Conservation (phyloP, 2,888 invertebrate genomes). For the Philaethria dido region DNA sequence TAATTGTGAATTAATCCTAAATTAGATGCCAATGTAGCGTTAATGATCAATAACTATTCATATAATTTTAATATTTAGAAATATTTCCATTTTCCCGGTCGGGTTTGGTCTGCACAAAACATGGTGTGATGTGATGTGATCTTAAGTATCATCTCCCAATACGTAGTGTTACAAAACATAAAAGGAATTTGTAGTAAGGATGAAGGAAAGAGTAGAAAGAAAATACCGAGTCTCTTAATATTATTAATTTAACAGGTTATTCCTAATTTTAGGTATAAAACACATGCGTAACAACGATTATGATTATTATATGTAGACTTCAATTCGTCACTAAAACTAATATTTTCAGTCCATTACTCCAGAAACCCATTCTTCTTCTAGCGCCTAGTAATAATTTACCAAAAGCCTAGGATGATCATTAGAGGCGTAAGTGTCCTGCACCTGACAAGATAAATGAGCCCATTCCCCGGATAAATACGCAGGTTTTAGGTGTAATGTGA, state of each 20-base stretch:
- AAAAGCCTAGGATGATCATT: slow-evolving; percentile 21
- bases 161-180: neutral
- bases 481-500: slow-evolving; percentile 17
- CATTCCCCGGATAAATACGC: slow-evolving; percentile 17
- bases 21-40: neutral
- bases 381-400: neutral
- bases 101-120: neutral
- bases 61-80: too few relatives aligned
- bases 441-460: slow-evolving; percentile 20
- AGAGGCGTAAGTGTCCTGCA: slow-evolving; percentile 20
- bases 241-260: too few relatives aligned
- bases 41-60: too few relatives aligned
- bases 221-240: too few relatives aligned
- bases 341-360: slow-evolving; percentile 2
- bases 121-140: too few relatives aligned
- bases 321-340: neutral
- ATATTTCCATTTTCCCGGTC: neutral
- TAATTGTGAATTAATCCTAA: neutral
- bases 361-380: neutral
- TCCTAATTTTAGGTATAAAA: too few relatives aligned
- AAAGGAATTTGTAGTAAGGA: neutral
- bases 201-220: too few relatives aligned
- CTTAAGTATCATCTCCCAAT: too few relatives aligned
- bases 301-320: neutral
- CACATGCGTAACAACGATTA: too few relatives aligned